phyloP scores from a whole-genome alignment of 2,888 invertebrate species.

The Epiblema foenella region DNA sequence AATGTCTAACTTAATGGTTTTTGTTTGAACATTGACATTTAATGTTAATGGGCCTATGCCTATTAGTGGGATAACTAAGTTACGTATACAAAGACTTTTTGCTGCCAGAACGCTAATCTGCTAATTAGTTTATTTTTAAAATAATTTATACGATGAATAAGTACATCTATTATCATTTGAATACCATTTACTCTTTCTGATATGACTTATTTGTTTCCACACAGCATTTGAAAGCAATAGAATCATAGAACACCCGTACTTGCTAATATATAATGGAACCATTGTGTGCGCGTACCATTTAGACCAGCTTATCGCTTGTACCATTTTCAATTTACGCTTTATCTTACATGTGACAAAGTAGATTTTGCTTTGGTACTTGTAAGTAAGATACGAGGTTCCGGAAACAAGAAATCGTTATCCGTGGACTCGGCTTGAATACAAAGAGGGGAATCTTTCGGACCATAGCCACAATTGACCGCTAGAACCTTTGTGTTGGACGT shows the following conservation, averaged over 20 bases:
- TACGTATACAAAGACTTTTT: background rate
- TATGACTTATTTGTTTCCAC: background rate
- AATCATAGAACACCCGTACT: background rate
- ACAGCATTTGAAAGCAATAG: slow-evolving; percentile 4
- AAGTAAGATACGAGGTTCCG: background rate
- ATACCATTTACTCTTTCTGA: background rate
- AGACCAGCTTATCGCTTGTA: slow-evolving; percentile 54
- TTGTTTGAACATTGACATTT: no score
- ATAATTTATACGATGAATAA: background rate
- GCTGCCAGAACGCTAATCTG: no score
- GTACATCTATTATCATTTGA: background rate
- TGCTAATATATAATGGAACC: slow-evolving; percentile 31
- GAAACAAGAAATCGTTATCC: slow-evolving; percentile 39
- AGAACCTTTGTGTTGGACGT: slow-evolving; percentile 22
- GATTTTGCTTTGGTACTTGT: background rate
- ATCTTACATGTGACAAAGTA: background rate
- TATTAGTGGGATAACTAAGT: no score
- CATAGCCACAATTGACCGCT: slow-evolving; percentile 36
- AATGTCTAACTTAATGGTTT: no score
- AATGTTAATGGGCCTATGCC: no score
- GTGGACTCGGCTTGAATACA: slow-evolving; percentile 57
- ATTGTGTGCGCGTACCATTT: slow-evolving; percentile 54
- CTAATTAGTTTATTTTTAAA: no score
- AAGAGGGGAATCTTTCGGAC: slow-evolving; percentile 48
- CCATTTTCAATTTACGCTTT: background rate